Conservation (phyloP, 2,888 invertebrate genomes). For the Spisula subtruncata region DNA sequence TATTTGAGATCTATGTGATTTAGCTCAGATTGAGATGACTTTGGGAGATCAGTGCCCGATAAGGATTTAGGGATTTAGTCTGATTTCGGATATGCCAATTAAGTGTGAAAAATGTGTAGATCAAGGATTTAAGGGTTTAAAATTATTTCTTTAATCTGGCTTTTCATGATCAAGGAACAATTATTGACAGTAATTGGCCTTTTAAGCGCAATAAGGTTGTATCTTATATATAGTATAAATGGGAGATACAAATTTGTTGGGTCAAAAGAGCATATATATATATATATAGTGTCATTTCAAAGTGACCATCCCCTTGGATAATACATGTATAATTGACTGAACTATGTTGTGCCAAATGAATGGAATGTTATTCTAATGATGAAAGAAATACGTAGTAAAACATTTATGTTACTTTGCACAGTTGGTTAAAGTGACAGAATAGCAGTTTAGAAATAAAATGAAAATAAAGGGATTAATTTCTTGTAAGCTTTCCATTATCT, state of each 20-base stretch:
- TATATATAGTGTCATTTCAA: too few relatives aligned
- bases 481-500: not conserved
- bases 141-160: too few relatives aligned
- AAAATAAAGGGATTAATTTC: constrained; percentile 14
- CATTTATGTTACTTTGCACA: constrained; percentile 15
- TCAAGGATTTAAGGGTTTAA: too few relatives aligned
- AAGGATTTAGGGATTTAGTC: too few relatives aligned
- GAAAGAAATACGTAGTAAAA: not conserved
- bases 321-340: not conserved
- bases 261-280: too few relatives aligned
- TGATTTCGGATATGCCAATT: too few relatives aligned
- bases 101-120: too few relatives aligned
- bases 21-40: too few relatives aligned
- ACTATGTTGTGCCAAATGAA: not conserved
- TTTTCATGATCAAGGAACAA: too few relatives aligned
- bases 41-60: too few relatives aligned
- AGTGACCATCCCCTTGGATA: not conserved
- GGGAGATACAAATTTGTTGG: too few relatives aligned
- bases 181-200: not conserved
- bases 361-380: constrained; percentile 1
- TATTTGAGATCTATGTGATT: too few relatives aligned
- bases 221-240: not conserved
- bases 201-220: not conserved
- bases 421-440: not conserved
- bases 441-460: not conserved